Base-by-base conservation (phyloP, 64 coral and sea anemone genomes). In the Pachyseris speciosa region DNA sequence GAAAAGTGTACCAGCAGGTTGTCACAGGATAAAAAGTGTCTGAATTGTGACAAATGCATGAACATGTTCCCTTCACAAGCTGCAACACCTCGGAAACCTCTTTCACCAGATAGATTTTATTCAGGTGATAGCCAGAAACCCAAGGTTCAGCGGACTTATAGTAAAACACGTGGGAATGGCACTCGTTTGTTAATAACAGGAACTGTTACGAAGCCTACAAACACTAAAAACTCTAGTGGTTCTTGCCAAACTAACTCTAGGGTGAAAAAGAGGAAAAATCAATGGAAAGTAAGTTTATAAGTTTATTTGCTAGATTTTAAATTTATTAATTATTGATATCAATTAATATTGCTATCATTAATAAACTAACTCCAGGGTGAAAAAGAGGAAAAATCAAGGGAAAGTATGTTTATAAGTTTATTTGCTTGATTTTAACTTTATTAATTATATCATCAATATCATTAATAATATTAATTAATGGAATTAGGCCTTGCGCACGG, bases 21-120 rank as follows among this genome's bases (percentile, higher is more conserved):
- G 2, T 61, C 52, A 40, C 34, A 59, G 52, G 37, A 40, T 37
- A 81, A 39, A 39, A 63, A 40, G 7, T 81, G 77, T 22, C 53
- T 19, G 10, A 4, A 7, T 26, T 81, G 77, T 12, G 20, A 16
- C 34, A 63, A 63, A 36, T 36, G 39, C 9, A 34, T 39, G 13
- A 52, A 60, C 9, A 34, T 39, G 13, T 81, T 81, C 34, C 77
- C 77, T 13, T 81, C 77, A 10, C 77, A 81, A 61, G 77, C 77
- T 27, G 77, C 77, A 37, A 81, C 77, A n/a, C 77, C 77, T 39
- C 55, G 77, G 22, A 61, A n/a, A 63, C 51, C 19, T 61, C 53
- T 81, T 40, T 63, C 77, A 81, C 52, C 77, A n/a, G 36, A 63
- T 4, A 60, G 77, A 61, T 81, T 81, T 81, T 81, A 81, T 39